Evolutionary conservation across 2,888 invertebrate species (phyloP).

Genomic region (Drosophila setosimentum): DNA sequence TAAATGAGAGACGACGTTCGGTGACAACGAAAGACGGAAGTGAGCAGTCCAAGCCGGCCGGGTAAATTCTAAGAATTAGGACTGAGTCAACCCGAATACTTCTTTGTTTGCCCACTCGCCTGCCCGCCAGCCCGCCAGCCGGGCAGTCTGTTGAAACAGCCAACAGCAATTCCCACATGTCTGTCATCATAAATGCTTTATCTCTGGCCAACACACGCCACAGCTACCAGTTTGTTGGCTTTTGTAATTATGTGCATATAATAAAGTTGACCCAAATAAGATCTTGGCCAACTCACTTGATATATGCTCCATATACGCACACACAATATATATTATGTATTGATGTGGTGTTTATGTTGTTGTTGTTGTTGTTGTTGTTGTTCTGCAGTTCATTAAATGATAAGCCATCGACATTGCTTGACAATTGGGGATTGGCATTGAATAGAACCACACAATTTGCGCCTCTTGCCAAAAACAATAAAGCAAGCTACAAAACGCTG

Average conservation of each 20-base stretch:
- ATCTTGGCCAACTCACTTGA: slow-evolving; percentile 28
- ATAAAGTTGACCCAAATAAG: slow-evolving; percentile 77
- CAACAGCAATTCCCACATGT: slow-evolving; percentile 69
- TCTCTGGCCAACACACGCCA: slow-evolving; percentile 63
- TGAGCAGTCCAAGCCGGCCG: slow-evolving; percentile 30
- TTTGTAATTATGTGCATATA: slow-evolving; percentile 79
- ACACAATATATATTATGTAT: slow-evolving; percentile 8
- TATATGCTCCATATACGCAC: background rate
- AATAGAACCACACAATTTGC: slow-evolving; percentile 21
- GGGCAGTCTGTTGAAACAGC: slow-evolving; percentile 8
- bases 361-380: slow-evolving; percentile 35
- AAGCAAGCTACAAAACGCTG: background rate
- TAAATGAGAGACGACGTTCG: slow-evolving; percentile 61
- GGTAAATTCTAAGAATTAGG: slow-evolving; percentile 26
- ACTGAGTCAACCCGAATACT: slow-evolving; percentile 24
- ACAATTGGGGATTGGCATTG: slow-evolving; percentile 53
- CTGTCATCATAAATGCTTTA: slow-evolving; percentile 78
- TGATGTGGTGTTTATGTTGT: slow-evolving; percentile 30
- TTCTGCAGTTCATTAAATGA: slow-evolving; percentile 76
- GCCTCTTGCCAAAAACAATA: slow-evolving; percentile 25
- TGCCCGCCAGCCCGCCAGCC: background rate
- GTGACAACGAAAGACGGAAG: slow-evolving; percentile 38
- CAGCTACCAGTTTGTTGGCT: slow-evolving; percentile 56
- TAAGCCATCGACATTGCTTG: slow-evolving; percentile 67
- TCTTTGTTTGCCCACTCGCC: slow-evolving; percentile 24